A percentile compares a stretch with the other conserved stretches of the same genome.
Evolutionary conservation across 2,888 invertebrate species (phyloP).

Genomic region (Drosophila mettleri): DNA sequence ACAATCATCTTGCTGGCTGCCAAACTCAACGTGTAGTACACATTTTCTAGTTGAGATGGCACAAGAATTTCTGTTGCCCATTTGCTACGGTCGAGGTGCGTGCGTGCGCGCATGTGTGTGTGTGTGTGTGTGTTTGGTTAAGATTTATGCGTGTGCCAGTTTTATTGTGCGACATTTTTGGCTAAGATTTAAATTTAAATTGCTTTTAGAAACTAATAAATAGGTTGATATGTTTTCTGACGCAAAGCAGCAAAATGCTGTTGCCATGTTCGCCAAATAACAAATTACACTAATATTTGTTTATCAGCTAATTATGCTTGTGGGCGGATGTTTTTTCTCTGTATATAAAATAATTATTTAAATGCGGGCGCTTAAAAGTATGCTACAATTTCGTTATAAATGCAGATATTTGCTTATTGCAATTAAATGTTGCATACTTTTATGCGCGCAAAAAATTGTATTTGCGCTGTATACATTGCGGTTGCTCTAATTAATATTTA

Average conservation of each 20-base stretch:
- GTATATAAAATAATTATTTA: neutral
- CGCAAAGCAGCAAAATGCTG: conserved; percentile 27
- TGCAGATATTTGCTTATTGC: rapidly evolving
- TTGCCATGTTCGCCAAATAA: conserved; percentile 29
- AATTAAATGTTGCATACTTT: conserved; percentile 29
- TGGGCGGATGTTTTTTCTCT: neutral
- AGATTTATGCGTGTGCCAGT: conserved; percentile 80
- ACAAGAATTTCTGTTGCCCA: conserved; percentile 61
- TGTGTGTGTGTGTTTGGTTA: conserved; percentile 34
- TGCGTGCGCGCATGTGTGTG: conserved; percentile 4
- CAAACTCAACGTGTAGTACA: conserved; percentile 44
- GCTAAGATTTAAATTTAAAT: conserved; percentile 51
- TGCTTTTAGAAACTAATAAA: conserved; percentile 68
- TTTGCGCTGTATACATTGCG: conserved; percentile 9
- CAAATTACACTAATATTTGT: conserved; percentile 20
- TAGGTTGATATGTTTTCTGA: conserved; percentile 30
- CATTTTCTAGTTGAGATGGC: conserved; percentile 75
- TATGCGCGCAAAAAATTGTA: neutral
- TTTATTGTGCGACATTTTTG: conserved; percentile 62
- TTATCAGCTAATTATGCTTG: conserved; percentile 10
- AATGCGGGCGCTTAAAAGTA: conserved; percentile 10
- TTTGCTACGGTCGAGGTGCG: conserved; percentile 44
- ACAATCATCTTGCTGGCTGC: conserved; percentile 40
- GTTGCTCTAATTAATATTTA: neutral
- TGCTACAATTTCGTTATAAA: neutral